Percentiles rank a stretch among this genome's conserved stretches.
phyloP scores from a whole-genome alignment of 2,888 invertebrate species.

The Apantesis nais region DNA sequence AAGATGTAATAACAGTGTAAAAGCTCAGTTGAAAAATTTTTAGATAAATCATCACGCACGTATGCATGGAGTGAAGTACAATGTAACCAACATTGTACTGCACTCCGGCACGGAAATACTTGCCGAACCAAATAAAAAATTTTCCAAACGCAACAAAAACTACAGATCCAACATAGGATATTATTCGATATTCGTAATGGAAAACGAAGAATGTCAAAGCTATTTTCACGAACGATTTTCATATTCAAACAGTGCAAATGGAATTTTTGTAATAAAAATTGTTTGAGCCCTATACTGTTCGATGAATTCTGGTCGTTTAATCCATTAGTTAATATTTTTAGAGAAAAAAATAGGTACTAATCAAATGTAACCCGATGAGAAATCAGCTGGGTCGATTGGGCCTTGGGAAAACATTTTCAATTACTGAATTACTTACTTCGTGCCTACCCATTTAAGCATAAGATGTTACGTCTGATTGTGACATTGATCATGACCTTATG shows the following conservation, averaged over 20 bases:
- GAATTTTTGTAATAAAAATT: slow-evolving; percentile 42
- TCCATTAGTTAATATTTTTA: slow-evolving; percentile 7
- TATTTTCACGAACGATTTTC: slow-evolving; percentile 36
- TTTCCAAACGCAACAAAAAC: slow-evolving; percentile 19
- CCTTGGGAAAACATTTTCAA: slow-evolving; percentile 32
- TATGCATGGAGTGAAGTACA: slow-evolving; percentile 19
- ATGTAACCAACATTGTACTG: slow-evolving; percentile 23
- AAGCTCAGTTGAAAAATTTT: slow-evolving; percentile 32
- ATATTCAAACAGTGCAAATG: slow-evolving; percentile 42
- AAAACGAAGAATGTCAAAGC: slow-evolving; percentile 34
- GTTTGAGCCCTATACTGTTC: slow-evolving; percentile 23
- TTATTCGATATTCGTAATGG: slow-evolving; percentile 43
- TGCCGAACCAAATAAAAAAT: slow-evolving; percentile 25
- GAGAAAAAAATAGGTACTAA: slow-evolving; percentile 11
- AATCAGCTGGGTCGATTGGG: slow-evolving; percentile 8
- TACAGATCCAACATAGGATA: slow-evolving; percentile 24
- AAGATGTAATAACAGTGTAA: background rate
- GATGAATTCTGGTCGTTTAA: slow-evolving; percentile 24
- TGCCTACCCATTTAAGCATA: background rate
- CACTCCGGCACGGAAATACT: slow-evolving; percentile 16
- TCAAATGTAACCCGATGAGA: slow-evolving; percentile 7
- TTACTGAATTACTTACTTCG: slow-evolving; percentile 24
- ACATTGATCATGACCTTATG: background rate
- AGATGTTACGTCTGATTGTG: background rate
- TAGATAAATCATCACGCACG: slow-evolving; percentile 35